A percentile compares a stretch with the other conserved stretches of the same genome.
phyloP scores from a whole-genome alignment of 2,797 vertebrate genomes.

The Mareca penelope region DNA sequence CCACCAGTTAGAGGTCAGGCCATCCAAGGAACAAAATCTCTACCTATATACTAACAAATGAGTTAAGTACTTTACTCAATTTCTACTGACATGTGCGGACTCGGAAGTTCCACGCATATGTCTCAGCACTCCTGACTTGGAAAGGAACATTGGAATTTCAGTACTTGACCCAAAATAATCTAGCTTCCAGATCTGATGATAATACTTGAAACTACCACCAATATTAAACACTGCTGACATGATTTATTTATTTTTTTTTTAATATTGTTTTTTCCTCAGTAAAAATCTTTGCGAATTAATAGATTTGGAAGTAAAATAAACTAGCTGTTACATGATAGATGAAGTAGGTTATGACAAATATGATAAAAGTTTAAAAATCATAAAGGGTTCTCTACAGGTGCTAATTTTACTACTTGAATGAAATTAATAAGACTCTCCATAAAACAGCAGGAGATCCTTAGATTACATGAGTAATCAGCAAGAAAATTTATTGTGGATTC shows the following conservation, averaged over 20 bases:
- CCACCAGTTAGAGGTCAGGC: not conserved
- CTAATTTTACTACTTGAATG: conserved; percentile 83
- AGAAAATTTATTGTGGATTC: conserved; percentile 84
- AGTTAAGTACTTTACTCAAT: not conserved
- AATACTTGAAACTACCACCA: not conserved
- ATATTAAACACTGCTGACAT: not conserved
- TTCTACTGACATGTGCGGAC: not conserved
- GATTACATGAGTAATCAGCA: conserved; percentile 83
- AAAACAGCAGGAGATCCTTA: conserved; percentile 82
- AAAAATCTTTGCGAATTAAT: conserved; percentile 3
- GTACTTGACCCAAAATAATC: not conserved
- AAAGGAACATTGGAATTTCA: not conserved
- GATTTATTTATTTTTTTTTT: not conserved
- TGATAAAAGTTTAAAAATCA: conserved; percentile 77
- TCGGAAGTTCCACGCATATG: accelerated
- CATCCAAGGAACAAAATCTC: not conserved
- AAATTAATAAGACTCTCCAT: conserved; percentile 85
- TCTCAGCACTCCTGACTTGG: not conserved
- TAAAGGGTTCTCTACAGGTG: conserved; percentile 82
- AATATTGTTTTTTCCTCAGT: not conserved
- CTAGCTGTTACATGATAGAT: conserved; percentile 51
- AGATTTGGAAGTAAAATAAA: conserved; percentile 49
- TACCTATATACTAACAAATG: not conserved
- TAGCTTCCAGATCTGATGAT: not conserved
- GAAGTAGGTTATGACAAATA: conserved; percentile 63